Percentiles rank a stretch among this genome's conserved stretches.
phyloP scores from a whole-genome alignment of 2,888 invertebrate species.

The Chamaedrilus cognettii region DNA sequence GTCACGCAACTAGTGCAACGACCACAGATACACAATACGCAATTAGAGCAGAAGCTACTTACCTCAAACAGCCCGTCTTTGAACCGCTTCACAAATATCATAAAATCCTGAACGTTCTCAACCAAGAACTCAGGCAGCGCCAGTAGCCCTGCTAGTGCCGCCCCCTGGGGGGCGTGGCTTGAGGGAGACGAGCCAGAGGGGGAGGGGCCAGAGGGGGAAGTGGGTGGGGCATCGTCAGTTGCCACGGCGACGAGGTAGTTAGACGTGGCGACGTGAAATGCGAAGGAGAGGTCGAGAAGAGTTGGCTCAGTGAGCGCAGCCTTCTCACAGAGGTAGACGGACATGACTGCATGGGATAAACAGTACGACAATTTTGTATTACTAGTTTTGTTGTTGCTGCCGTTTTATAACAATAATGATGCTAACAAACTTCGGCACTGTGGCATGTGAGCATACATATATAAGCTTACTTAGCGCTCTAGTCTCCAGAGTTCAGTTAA shows the following conservation, averaged over 20 bases:
- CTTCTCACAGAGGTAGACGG: slow-evolving; percentile 52
- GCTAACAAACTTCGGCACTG: no score
- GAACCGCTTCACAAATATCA: slow-evolving; percentile 67
- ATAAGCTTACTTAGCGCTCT: no score
- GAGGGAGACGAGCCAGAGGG: no score
- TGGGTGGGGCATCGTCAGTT: not conserved
- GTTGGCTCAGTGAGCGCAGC: slow-evolving; percentile 76
- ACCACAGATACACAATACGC: no score
- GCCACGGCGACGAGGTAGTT: slow-evolving; percentile 69
- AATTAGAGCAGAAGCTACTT: no score
- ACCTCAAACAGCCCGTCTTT: slow-evolving; percentile 56
- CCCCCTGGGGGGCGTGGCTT: slow-evolving; percentile 41
- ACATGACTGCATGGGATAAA: slow-evolving; percentile 55
- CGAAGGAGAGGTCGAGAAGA: slow-evolving; percentile 71
- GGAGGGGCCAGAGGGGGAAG: not conserved
- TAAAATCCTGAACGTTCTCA: slow-evolving; percentile 82
- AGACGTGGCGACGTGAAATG: slow-evolving; percentile 79
- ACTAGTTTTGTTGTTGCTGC: no score
- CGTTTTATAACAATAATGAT: no score
- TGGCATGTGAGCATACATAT: no score
- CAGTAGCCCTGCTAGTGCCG: no score
- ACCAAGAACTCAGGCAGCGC: slow-evolving; percentile 86
- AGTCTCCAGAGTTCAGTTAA: no score
- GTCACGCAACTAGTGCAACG: no score
- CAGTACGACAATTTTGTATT: no score